phyloP scores from a whole-genome alignment of 2,113 vertebrate species.

The Tychaedon coryphoeus region DNA sequence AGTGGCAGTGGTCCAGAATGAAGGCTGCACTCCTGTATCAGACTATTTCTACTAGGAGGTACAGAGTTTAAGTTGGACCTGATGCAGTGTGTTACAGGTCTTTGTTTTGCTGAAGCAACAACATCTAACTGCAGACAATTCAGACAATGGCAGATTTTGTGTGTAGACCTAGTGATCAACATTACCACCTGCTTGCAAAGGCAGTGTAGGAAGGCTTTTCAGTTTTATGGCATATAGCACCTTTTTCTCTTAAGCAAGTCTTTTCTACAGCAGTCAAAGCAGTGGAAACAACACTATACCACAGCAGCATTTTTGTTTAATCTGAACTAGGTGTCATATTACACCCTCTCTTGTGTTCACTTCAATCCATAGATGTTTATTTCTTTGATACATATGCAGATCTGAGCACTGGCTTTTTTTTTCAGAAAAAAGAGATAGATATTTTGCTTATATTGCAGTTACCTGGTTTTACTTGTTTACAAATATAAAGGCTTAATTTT shows the following conservation, averaged over 20 bases:
- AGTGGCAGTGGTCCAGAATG: background rate
- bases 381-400: background rate
- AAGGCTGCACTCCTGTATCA: background rate
- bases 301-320: conserved; percentile 42
- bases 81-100: background rate
- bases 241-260: background rate
- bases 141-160: background rate
- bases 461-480: background rate
- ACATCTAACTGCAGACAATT: background rate
- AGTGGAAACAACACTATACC: background rate
- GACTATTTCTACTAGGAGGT: background rate
- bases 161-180: background rate
- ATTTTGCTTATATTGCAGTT: conserved; percentile 39
- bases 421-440: conserved; percentile 34
- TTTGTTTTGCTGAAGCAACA: background rate
- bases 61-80: background rate
- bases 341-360: background rate
- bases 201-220: background rate
- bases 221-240: background rate
- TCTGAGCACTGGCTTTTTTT: conserved; percentile 14
- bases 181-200: background rate
- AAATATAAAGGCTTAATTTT: background rate
- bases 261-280: background rate
- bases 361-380: background rate
- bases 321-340: conserved; percentile 17